phyloP scores from a whole-genome alignment of 1,140 invertebrate genomes.

The Adelges cooleyi region DNA sequence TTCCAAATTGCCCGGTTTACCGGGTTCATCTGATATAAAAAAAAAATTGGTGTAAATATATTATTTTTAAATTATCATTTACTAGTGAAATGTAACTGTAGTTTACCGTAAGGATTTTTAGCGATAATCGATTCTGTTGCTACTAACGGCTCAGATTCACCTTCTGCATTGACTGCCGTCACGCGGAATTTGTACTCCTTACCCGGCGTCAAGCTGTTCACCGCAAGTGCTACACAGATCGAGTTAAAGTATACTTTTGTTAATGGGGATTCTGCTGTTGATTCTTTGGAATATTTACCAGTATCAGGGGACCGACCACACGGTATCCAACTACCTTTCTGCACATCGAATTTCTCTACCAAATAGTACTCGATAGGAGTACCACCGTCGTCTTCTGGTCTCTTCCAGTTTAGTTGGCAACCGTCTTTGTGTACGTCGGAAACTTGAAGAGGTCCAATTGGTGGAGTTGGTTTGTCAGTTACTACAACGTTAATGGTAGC shows the following conservation, averaged over 20 bases:
- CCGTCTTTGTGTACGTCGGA: constrained; percentile 86
- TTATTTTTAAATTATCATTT: neutral
- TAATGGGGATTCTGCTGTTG: neutral
- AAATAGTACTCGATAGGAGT: constrained; percentile 84
- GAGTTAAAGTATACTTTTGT: constrained; percentile 7
- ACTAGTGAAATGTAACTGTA: constrained; percentile 3
- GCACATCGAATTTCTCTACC: constrained; percentile 85
- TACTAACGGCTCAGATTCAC: constrained; percentile 86
- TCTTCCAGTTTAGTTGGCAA: constrained; percentile 88
- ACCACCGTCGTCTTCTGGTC: constrained; percentile 78
- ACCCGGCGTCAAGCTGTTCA: constrained; percentile 74
- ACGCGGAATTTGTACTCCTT: constrained; percentile 94
- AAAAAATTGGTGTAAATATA: constrained; percentile 27
- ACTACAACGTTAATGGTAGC: constrained; percentile 83
- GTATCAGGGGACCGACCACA: constrained; percentile 72
- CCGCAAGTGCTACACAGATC: constrained; percentile 52
- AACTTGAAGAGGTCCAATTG: constrained; percentile 75
- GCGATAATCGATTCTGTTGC: constrained; percentile 76
- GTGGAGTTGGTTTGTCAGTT: constrained; percentile 76
- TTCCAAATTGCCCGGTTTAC: constrained; percentile 77
- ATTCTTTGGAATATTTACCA: constrained; percentile 47
- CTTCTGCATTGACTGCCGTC: constrained; percentile 88
- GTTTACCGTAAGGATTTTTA: constrained; percentile 86
- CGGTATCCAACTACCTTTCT: constrained; percentile 89
- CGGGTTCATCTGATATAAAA: constrained; percentile 82